phyloP scores from a whole-genome alignment of 2,113 vertebrate genomes.

The Malaclemys terrapin region DNA sequence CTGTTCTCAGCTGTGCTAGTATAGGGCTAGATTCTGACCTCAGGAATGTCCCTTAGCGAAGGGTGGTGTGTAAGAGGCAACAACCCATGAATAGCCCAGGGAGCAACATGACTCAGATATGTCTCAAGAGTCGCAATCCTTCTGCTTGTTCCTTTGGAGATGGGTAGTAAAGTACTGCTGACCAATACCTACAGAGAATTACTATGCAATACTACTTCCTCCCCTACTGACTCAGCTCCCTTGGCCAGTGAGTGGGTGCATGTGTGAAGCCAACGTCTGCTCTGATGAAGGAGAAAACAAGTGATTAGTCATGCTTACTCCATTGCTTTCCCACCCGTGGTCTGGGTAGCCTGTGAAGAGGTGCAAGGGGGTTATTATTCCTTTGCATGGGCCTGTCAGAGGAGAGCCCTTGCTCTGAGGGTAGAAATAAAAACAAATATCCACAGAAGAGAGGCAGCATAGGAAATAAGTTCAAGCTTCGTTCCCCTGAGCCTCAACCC shows the following conservation, averaged over 20 bases:
- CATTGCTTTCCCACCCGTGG: neutral
- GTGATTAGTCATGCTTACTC: neutral
- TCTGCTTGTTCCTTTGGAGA: constrained; percentile 7
- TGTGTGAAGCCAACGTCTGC: neutral
- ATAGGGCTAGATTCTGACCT: constrained; percentile 55
- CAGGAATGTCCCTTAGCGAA: constrained; percentile 58
- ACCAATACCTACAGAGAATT: neutral
- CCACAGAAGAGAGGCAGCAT: neutral
- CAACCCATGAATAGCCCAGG: constrained; percentile 21
- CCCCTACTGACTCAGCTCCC: neutral
- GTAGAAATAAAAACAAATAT: neutral
- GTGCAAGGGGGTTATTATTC: neutral
- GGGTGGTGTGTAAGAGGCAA: constrained; percentile 40
- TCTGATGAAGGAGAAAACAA: neutral
- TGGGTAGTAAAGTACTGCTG: constrained; percentile 11
- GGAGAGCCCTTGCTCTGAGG: neutral
- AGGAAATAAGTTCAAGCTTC: neutral
- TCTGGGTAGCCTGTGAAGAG: neutral
- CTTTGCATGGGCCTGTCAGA: neutral
- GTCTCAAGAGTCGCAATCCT: constrained; percentile 44
- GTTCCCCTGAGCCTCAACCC: rapidly evolving
- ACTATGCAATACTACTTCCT: neutral
- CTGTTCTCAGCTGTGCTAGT: constrained; percentile 61
- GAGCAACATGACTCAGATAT: constrained; percentile 58
- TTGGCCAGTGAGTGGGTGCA: neutral